Evolutionary conservation across 1,140 invertebrate species (phyloP).

Genomic region (Tetranychus cinnabarinus): DNA sequence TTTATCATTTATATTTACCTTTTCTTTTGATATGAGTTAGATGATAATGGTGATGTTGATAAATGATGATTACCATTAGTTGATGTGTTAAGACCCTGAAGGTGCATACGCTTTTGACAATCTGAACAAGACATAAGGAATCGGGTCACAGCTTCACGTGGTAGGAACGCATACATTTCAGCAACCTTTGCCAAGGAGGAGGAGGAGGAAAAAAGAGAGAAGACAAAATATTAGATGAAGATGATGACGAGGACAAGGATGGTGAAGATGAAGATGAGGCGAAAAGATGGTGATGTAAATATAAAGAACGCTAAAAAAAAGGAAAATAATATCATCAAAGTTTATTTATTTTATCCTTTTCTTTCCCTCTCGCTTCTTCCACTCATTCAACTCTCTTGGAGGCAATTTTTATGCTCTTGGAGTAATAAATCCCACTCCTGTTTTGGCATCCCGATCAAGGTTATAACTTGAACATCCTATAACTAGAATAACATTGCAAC

Average conservation of each 20-base stretch:
- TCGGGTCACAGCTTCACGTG: conserved; percentile 75
- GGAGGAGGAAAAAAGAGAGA: too few species aligned
- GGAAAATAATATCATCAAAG: not conserved
- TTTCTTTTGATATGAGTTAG: not conserved
- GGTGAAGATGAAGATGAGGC: too few species aligned
- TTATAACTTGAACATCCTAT: not conserved
- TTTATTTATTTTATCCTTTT: not conserved
- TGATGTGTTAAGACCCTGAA: conserved; percentile 15
- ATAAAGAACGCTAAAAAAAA: too few species aligned
- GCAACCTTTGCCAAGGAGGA: conserved; percentile 42
- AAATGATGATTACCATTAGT: not conserved
- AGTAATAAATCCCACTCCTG: not conserved
- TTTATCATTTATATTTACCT: not conserved
- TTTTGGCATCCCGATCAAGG: not conserved
- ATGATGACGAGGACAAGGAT: too few species aligned
- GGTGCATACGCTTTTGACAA: conserved; percentile 61
- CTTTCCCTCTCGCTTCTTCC: not conserved
- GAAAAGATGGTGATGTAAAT: too few species aligned
- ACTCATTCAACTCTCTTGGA: not conserved
- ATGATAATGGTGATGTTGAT: not conserved
- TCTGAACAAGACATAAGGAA: conserved; percentile 80
- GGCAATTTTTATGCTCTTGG: conserved; percentile 7
- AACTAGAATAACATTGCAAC: not conserved
- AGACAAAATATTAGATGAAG: too few species aligned
- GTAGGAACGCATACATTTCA: conserved; percentile 79